These are phyloP conservation scores for Nothobranchius kuhntae DNA, from an alignment of 2,113 vertebrate species.

Conservation along the genomic window DNA sequence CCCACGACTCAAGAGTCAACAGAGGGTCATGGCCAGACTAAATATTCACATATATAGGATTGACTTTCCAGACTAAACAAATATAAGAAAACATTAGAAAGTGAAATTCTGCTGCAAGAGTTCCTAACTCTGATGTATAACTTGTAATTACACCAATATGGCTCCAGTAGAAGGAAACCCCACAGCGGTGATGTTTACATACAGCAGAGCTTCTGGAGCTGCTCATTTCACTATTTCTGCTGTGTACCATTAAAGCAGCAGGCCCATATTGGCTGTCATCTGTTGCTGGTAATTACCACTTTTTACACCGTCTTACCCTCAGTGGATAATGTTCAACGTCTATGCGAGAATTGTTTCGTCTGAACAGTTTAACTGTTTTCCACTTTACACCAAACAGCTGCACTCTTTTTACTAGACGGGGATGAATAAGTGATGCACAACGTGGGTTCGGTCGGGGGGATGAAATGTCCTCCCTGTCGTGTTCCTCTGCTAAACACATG, in stretches of 20 bases:
- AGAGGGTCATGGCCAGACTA: too few species aligned
- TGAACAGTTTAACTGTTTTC: conserved; percentile 68
- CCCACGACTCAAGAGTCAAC: too few species aligned
- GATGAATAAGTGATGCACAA: conserved; percentile 60
- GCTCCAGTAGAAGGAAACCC: conserved; percentile 32
- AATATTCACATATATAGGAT: too few species aligned
- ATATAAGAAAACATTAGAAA: background rate
- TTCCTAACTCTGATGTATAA: conserved; percentile 32
- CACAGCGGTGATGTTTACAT: conserved; percentile 59
- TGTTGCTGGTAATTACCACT: conserved; percentile 75
- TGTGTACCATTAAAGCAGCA: conserved; percentile 63
- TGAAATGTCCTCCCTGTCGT: conserved; percentile 39
- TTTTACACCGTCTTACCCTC: conserved; percentile 65
- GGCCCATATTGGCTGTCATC: conserved; percentile 73
- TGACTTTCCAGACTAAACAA: too few species aligned
- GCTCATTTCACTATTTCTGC: conserved; percentile 48
- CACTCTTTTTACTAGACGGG: conserved; percentile 48
- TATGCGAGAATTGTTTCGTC: conserved; percentile 60
- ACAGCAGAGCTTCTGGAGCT: conserved; percentile 52
- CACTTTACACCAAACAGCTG: conserved; percentile 73
- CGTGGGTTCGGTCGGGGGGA: conserved; percentile 52
- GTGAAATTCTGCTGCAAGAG: conserved; percentile 21
- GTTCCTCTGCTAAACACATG: conserved; percentile 56
- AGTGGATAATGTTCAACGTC: conserved; percentile 56
- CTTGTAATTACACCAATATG: conserved; percentile 50